These are phyloP conservation scores for Aurelia aurita complex sp. Pacific DNA, from an alignment of 30 jellyfish, hydroid and myxozoan species.

Conservation along the genomic window DNA sequence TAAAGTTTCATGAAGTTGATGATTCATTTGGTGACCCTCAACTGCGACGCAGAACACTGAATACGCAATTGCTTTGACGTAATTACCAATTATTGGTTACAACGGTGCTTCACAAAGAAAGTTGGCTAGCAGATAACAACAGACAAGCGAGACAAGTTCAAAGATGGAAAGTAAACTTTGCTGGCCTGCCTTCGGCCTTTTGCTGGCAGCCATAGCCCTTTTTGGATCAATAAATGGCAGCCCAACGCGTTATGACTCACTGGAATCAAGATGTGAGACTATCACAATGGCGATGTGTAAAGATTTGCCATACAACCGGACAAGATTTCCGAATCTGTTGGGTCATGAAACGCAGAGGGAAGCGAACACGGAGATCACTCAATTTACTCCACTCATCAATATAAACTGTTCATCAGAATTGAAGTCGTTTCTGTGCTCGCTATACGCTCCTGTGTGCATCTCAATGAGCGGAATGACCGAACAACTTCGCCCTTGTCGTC, in stretches of 20 bases:
- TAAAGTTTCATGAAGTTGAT: background rate
- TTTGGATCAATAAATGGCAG: background rate
- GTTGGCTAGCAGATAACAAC: too few relatives aligned
- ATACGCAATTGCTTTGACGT: too few relatives aligned
- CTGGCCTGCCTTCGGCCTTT: background rate
- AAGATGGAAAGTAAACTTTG: background rate
- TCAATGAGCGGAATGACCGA: slow-evolving; percentile 26
- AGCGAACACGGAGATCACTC: slow-evolving; percentile 67
- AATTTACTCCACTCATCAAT: slow-evolving; percentile 58
- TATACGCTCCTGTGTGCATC: slow-evolving; percentile 90
- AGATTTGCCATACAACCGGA: slow-evolving; percentile 79
- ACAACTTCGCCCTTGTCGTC: slow-evolving; percentile 85
- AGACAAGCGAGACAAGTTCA: background rate
- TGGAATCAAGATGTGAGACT: slow-evolving; percentile 78
- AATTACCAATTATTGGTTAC: too few relatives aligned
- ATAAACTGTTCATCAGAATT: slow-evolving; percentile 73
- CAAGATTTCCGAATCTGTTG: slow-evolving; percentile 80
- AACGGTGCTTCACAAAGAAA: too few relatives aligned
- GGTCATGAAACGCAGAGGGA: slow-evolving; percentile 78
- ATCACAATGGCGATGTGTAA: slow-evolving; percentile 75
- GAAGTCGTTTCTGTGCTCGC: slow-evolving; percentile 78
- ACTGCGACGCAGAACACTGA: background rate
- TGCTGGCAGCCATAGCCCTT: background rate
- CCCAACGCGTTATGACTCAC: slow-evolving; percentile 31
- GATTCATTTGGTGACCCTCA: background rate